These are phyloP conservation scores for Nettapus auritus DNA, from an alignment of 2,113 vertebrate species.

Conservation along the genomic window DNA sequence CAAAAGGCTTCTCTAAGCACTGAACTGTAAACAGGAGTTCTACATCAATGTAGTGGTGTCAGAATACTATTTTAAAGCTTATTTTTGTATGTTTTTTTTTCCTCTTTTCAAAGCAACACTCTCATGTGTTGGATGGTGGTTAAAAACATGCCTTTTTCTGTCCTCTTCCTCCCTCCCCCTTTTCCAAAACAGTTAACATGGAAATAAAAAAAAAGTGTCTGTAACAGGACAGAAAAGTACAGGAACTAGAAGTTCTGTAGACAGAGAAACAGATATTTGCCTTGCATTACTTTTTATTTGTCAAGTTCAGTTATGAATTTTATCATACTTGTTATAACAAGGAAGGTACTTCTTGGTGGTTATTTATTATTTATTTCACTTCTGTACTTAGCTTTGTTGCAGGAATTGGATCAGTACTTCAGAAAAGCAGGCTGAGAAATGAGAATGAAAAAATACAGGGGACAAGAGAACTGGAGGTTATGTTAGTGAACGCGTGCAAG, in stretches of 20 bases:
- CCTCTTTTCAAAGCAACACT: background rate
- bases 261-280: background rate
- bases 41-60: background rate
- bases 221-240: background rate
- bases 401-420: background rate
- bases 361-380: background rate
- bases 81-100: background rate
- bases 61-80: slow-evolving; percentile 2
- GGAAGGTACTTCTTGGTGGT: background rate
- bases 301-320: background rate
- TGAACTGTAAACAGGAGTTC: background rate
- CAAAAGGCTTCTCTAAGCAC: background rate
- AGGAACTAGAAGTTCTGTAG: background rate
- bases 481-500: background rate
- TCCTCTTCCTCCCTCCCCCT: no score
- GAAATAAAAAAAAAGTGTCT: background rate
- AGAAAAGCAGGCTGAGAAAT: background rate
- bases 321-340: background rate
- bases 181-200: background rate
- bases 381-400: background rate
- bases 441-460: background rate
- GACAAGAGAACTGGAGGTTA: background rate
- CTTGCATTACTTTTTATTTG: background rate
- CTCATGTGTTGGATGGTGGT: background rate
- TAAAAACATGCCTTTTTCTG: background rate